phyloP scores from a whole-genome alignment of 30 jellyfish, hydroid and myxozoan genomes.

The Cassiopea xamachana region DNA sequence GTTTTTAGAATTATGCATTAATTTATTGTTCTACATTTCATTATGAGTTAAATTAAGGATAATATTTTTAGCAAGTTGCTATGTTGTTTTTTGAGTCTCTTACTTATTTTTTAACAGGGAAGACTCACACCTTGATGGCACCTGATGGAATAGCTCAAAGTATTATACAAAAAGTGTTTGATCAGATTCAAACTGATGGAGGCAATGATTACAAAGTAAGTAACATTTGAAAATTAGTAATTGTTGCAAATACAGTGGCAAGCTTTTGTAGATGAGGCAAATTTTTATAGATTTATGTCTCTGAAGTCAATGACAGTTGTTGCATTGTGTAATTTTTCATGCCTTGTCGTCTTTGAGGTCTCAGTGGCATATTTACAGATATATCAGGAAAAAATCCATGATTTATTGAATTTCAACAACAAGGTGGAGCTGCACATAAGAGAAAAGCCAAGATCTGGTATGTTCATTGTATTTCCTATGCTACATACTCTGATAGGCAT shows the following conservation, averaged over 20 bases:
- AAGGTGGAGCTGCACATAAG: conserved; percentile 84
- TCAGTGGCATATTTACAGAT: conserved; percentile 88
- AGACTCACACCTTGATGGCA: conserved; percentile 93
- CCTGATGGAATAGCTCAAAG: conserved; percentile 90
- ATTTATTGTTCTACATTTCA: too few species aligned
- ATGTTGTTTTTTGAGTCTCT: neutral
- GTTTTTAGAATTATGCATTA: too few species aligned
- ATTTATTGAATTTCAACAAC: conserved; percentile 65
- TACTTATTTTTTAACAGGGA: conserved; percentile 55
- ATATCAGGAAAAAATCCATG: conserved; percentile 94
- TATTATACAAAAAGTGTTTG: conserved; percentile 80
- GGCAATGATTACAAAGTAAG: conserved; percentile 85
- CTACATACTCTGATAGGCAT: neutral
- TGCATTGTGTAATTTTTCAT: too few species aligned
- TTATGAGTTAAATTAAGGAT: too few species aligned
- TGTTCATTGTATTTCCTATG: neutral
- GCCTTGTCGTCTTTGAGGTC: conserved; percentile 45
- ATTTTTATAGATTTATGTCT: too few species aligned
- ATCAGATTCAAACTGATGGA: conserved; percentile 69
- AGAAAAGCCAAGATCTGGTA: conserved; percentile 92
- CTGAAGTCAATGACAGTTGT: too few species aligned
- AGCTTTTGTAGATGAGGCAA: too few species aligned
- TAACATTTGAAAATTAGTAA: neutral
- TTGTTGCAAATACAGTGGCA: too few species aligned
- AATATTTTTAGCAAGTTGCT: neutral